phyloP scores from a whole-genome alignment of 2,888 invertebrate species.

The Euspilapteryx auroguttella region DNA sequence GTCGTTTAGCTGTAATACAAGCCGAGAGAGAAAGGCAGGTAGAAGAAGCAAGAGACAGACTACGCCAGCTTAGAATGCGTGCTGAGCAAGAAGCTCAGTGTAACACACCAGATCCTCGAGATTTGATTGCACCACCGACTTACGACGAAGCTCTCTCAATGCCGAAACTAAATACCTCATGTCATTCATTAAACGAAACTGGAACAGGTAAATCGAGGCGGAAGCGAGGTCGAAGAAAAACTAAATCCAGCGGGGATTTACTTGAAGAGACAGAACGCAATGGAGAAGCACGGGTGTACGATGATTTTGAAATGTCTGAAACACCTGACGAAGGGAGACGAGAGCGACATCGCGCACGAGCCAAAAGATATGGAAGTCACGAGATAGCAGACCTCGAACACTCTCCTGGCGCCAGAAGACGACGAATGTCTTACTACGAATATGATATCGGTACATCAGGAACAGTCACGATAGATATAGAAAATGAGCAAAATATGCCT shows the following conservation, averaged over 20 bases:
- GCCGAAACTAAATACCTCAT: conserved; percentile 68
- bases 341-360: conserved; percentile 21
- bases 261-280: conserved; percentile 46
- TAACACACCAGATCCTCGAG: conserved; percentile 70
- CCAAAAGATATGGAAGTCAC: conserved; percentile 38
- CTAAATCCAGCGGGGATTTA: conserved; percentile 52
- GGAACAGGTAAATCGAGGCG: conserved; percentile 38
- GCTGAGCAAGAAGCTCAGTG: conserved; percentile 55
- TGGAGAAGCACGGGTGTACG: conserved; percentile 27
- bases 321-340: conserved; percentile 18
- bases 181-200: conserved; percentile 54
- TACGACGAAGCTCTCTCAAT: conserved; percentile 78
- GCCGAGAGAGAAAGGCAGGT: conserved; percentile 58
- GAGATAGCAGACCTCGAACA: conserved; percentile 45
- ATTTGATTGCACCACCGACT: conserved; percentile 70
- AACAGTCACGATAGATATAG: conserved; percentile 33
- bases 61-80: conserved; percentile 53
- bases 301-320: conserved; percentile 30
- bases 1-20: conserved; percentile 46
- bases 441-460: conserved; percentile 14
- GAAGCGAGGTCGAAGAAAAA: conserved; percentile 45
- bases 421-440: conserved; percentile 36
- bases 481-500: conserved; percentile 21
- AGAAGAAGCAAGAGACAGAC: conserved; percentile 59
- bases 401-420: conserved; percentile 42